Evolutionary conservation across 92 coral and sea anemone genomes (phyloP), one percentile per base, ranked within the genome.

Genomic region (Porites lobata): DNA sequence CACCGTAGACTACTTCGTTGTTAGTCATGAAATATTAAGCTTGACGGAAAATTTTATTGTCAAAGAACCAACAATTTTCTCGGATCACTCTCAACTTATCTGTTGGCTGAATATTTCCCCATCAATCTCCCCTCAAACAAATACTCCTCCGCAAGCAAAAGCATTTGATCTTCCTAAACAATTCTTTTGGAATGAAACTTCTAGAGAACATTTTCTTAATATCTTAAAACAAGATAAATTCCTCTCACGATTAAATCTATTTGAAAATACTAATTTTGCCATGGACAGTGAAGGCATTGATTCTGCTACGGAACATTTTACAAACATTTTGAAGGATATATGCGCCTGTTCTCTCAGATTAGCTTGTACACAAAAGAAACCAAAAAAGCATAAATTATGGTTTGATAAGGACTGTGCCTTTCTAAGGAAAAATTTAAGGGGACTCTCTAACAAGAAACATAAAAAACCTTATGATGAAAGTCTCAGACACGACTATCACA

Each of bases 41-140:
- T 58, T 21, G 58, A 19, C 77, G 14, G 52, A 74, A 22, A 67
- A 62, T 57, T 57, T 89, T 52, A 67, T 70, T 17, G 91, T 81
- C 2, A 75, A 50, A 63, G 80, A 87, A 62, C 86, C 86, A 32
- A 26, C 29, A 26, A 26, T 26, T 26, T 26, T 26, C 29, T 26
- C 29, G 29, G 29, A 26, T 26, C 29, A 79, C 91, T 81, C 81
- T 7, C 86, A 80, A 87, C 76, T 87, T n/a, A 80, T 81, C 14
- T 87, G 91, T 65, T 79, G 86, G 80, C 10, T 62, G 26, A 20
- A 19, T 5, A 54, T 74, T 12, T 57, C 66, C 12, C 80, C 43
- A 15, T 4, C 2, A 67, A 6, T 24, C 20, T 22, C 65, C 52
- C 65, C 61, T 56, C 61, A 14, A 56, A 32, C 22, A 15, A 75